Conservation (phyloP, 2,888 invertebrate genomes). For the Tupiocoris notatus region DNA sequence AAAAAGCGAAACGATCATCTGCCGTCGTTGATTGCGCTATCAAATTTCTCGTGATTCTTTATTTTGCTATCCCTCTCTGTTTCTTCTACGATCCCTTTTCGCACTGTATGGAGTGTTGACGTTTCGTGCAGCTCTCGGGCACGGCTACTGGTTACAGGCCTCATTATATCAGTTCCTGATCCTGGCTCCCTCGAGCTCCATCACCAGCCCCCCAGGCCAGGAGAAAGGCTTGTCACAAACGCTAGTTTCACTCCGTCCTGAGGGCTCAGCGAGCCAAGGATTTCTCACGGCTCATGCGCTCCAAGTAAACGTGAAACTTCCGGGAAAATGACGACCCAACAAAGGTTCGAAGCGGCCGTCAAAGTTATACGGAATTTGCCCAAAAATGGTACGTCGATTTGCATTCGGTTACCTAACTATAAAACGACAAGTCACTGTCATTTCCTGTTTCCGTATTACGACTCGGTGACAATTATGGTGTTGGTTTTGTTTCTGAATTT, state of each 20-base stretch:
- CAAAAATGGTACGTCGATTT: constrained; percentile 74
- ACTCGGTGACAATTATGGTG: too few relatives aligned
- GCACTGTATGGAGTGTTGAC: neutral
- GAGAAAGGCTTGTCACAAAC: constrained; percentile 17
- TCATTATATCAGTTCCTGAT: constrained; percentile 14
- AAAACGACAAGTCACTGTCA: too few relatives aligned
- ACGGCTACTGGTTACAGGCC: neutral
- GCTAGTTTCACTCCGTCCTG: neutral
- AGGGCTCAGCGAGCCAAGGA: neutral
- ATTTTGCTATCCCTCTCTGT: neutral
- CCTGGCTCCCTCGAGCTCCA: neutral
- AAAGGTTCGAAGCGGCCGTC: constrained; percentile 90
- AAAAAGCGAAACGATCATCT: too few relatives aligned
- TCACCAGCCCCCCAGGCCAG: neutral
- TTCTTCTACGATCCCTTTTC: neutral
- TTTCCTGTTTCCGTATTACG: neutral
- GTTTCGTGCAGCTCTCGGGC: neutral
- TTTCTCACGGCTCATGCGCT: neutral
- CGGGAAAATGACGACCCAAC: constrained; percentile 71
- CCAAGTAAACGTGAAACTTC: neutral
- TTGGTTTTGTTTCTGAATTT: too few relatives aligned
- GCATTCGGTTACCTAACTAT: neutral
- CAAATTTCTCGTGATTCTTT: neutral
- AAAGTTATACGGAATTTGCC: constrained; percentile 90
- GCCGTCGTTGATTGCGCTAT: constrained; percentile 6